Evolutionary conservation across 2,113 vertebrate genomes (phyloP).

Genomic region (Grantiella picta): DNA sequence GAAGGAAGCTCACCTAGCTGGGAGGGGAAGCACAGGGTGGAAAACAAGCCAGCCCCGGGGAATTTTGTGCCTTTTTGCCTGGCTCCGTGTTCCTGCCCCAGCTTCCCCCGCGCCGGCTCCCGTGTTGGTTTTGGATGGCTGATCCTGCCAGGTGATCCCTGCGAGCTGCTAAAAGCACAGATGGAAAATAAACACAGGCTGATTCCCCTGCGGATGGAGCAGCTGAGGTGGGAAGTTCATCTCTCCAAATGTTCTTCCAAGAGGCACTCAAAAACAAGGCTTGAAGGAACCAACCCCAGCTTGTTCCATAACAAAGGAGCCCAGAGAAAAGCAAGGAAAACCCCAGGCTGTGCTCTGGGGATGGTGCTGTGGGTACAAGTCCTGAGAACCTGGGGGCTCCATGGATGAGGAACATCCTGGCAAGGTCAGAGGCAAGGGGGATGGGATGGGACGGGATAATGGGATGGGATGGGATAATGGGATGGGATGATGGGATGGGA

Average conservation of each 20-base stretch:
- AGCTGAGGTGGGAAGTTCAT: not conserved
- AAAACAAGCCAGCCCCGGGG: not conserved
- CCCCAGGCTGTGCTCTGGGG: not conserved
- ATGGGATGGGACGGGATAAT: not conserved
- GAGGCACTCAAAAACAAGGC: not conserved
- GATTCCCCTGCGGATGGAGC: fast-evolving
- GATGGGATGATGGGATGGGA: not conserved
- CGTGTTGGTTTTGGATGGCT: not conserved
- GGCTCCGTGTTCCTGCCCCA: not conserved
- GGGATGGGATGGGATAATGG: no score
- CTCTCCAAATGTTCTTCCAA: not conserved
- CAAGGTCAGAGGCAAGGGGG: not conserved
- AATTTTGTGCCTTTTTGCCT: not conserved
- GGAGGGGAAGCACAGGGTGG: not conserved
- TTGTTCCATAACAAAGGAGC: not conserved
- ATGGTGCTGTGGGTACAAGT: fast-evolving
- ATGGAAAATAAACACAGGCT: not conserved
- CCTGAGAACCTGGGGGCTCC: not conserved
- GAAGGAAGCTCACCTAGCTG: not conserved
- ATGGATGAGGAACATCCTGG: not conserved
- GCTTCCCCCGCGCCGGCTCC: not conserved
- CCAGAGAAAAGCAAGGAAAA: not conserved
- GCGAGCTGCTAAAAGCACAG: not conserved
- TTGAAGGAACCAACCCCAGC: not conserved
- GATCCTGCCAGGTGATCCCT: not conserved